Percentiles rank a stretch among this genome's conserved stretches.
Conservation (phyloP, 1,140 invertebrate species). For the Cardiocondyla obscurior region DNA sequence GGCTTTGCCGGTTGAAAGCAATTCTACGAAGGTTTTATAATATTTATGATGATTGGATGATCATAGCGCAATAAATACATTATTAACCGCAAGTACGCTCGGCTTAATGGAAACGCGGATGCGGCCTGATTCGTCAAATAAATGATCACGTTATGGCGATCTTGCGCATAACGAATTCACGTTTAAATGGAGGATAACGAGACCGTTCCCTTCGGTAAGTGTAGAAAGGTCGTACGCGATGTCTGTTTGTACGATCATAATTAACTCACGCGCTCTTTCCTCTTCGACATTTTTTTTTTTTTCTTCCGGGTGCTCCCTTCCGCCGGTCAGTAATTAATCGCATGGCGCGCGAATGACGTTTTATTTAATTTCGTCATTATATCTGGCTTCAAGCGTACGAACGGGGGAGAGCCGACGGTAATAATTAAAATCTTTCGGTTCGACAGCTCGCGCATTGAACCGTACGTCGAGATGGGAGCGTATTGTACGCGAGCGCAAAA, state of each 20-base stretch:
- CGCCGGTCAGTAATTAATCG: constrained; percentile 62
- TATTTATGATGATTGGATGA: constrained; percentile 37
- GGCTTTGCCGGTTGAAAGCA: neutral
- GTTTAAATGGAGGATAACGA: constrained; percentile 36
- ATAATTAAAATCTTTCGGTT: constrained; percentile 71
- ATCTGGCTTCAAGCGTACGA: constrained; percentile 49
- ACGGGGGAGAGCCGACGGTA: constrained; percentile 34
- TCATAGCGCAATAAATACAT: constrained; percentile 6
- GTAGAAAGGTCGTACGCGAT: constrained; percentile 18
- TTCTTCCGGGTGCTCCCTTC: neutral
- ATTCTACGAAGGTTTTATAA: constrained; percentile 25
- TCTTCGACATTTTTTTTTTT: constrained; percentile 30
- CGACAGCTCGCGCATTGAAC: constrained; percentile 49
- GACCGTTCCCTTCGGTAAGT: neutral
- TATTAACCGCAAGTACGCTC: constrained; percentile 34
- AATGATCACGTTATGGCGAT: constrained; percentile 20
- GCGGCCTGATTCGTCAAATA: constrained; percentile 28
- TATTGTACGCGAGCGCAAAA: constrained; percentile 29
- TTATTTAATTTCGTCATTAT: constrained; percentile 66
- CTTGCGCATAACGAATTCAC: constrained; percentile 38
- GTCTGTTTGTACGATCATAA: constrained; percentile 42
- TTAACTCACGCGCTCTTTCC: constrained; percentile 39
- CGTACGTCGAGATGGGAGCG: constrained; percentile 17
- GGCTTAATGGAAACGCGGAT: constrained; percentile 17
- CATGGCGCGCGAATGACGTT: constrained; percentile 51